A percentile compares a stretch with the other conserved stretches of the same genome.
phyloP scores from a whole-genome alignment of 2,888 invertebrate species.

The Dichetophora obliterata region DNA sequence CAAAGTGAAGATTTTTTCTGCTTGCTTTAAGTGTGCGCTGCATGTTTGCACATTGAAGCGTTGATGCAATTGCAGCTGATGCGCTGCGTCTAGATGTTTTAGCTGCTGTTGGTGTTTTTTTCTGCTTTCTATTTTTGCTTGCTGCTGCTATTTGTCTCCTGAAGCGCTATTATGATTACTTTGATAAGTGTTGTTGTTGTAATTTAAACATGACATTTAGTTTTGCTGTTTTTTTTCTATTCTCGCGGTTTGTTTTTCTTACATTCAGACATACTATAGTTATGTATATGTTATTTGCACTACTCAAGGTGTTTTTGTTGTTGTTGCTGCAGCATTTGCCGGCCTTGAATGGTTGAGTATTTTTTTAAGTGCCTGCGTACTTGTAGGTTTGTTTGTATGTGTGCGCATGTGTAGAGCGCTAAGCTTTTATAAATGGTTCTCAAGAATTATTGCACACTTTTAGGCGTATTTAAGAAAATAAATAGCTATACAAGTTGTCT shows the following conservation, averaged over 20 bases:
- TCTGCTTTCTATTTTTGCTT: neutral
- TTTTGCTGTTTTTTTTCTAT: neutral
- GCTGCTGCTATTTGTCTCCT: neutral
- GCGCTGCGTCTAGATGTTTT: constrained; percentile 9
- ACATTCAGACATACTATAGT: no score
- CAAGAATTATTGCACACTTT: neutral
- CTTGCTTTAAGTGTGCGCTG: neutral
- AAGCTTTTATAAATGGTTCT: neutral
- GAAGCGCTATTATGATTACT: constrained; percentile 22
- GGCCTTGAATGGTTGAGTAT: neutral
- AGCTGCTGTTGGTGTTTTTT: neutral
- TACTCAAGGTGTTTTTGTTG: constrained; percentile 6
- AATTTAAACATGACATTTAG: constrained; percentile 34
- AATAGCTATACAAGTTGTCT: no score
- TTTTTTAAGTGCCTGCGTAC: neutral
- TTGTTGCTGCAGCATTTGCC: neutral
- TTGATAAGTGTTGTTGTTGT: constrained; percentile 30
- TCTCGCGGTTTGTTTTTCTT: neutral
- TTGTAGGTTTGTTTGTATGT: neutral
- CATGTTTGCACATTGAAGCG: constrained; percentile 32
- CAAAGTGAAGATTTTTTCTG: constrained; percentile 1
- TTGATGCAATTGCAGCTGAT: neutral
- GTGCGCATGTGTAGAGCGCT: neutral
- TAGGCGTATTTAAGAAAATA: no score
- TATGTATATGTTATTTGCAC: constrained; percentile 11